Conservation (phyloP, 2,797 vertebrate genomes). For the Notolabrus celidotus region DNA sequence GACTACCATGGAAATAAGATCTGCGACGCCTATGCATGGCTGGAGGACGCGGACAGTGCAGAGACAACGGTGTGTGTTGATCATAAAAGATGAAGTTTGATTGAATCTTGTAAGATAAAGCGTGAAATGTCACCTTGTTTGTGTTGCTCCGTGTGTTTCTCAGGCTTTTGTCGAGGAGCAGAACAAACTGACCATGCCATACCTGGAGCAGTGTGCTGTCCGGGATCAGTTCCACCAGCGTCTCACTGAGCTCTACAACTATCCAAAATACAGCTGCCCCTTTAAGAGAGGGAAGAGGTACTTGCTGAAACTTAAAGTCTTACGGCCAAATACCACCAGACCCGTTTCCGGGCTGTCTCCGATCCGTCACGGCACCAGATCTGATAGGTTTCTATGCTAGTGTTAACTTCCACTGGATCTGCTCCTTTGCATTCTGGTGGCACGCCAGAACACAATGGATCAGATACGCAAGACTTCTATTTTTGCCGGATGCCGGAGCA, state of each 20-base stretch:
- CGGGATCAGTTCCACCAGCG: conserved; percentile 77
- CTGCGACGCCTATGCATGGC: conserved; percentile 81
- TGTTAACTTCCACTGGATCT: no score
- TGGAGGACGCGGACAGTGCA: conserved; percentile 80
- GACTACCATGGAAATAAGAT: conserved; percentile 82
- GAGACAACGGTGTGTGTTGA: conserved; percentile 76
- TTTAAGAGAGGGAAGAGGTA: conserved; percentile 85
- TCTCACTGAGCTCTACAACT: conserved; percentile 86
- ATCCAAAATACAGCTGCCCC: conserved; percentile 87
- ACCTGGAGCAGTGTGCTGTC: conserved; percentile 79
- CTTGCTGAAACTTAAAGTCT: not conserved
- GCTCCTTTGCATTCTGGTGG: no score
- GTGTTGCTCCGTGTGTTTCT: not conserved
- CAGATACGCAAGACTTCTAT: no score
- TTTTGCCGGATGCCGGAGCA: no score
- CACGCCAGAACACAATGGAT: no score
- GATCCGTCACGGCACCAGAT: no score
- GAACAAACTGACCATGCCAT: conserved; percentile 85
- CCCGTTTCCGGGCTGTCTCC: no score
- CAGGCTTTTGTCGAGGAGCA: conserved; percentile 86
- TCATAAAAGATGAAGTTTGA: not conserved
- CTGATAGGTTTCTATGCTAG: no score
- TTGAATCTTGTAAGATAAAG: no score
- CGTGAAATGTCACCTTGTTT: not conserved
- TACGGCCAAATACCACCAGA: no score